Base-by-base conservation (phyloP, 64 coral and sea anemone genomes). In the Trachythela sp. region DNA sequence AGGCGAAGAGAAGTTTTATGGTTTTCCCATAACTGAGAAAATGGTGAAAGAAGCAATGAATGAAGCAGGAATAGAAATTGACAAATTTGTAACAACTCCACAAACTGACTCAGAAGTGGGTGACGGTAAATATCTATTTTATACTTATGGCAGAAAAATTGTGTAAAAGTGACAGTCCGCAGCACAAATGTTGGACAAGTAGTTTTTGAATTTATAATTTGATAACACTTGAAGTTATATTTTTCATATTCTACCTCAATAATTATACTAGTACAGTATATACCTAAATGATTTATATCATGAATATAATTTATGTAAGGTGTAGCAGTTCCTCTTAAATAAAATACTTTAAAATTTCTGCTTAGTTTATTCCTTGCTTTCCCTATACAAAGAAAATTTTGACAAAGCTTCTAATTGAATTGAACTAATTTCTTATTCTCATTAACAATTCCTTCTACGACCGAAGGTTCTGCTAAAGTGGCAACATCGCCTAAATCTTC, bases 401-500 rank as follows among this genome's bases (percentile, higher is more conserved):
- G 42, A 11, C 42, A 45, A 45, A 45, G 4, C 11, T 45, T 45
- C 26, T n/a, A 64, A n/a, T 10, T 80, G 9, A 18, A 30, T 22
- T 39, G 2, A 30, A 80, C 34, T 39, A 94, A 52, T 85, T 98
- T 86, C 30, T 84, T 48, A 54, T 98, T 93, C 51, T 94, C 93
- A 84, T 54, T 88, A 29, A 98, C 95, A 76, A 98, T 98, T 38
- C 87, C 70, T 22, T 99, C 93, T 22, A 99, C 96, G 37, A 99
- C 91, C 13, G 91, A 91, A 0, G 96, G 93, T 26, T 99, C 96
- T 30, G 96, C 96, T 50, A 99, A 76, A 7, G 93, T 99, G 8
- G 96, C 93, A 0, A 95, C 89, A 40, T 99, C 96, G 24, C 96
- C 96, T 4, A 94, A 83, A 18, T 99, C 96, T 40, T 94, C 91